phyloP scores from a whole-genome alignment of 2,888 invertebrate genomes.

The Boloria euphrosyne region DNA sequence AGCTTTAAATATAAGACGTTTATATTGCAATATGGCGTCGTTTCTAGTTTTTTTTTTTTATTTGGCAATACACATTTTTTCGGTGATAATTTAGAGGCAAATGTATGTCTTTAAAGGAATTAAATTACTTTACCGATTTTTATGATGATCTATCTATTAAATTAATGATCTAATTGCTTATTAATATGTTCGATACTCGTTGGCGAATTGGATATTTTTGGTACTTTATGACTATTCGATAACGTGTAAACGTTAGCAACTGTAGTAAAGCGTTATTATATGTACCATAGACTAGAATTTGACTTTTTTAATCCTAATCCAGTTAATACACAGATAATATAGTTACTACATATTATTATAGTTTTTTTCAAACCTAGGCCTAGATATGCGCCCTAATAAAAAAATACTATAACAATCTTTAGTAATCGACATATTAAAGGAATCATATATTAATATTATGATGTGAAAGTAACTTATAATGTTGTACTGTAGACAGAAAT shows the following conservation, averaged over 20 bases:
- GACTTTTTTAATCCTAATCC: not conserved
- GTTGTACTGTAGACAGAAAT: not conserved
- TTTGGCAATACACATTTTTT: too few species aligned
- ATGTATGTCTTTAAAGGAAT: too few species aligned
- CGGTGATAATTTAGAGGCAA: too few species aligned
- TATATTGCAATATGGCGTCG: slow-evolving; percentile 22
- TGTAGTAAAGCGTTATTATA: too few species aligned
- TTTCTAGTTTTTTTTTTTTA: too few species aligned
- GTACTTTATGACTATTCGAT: too few species aligned
- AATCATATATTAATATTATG: not conserved
- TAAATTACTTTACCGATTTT: too few species aligned
- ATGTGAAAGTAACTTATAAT: not conserved
- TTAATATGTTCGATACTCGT: too few species aligned
- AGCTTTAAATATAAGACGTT: slow-evolving; percentile 46
- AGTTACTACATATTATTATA: not conserved
- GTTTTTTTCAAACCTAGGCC: not conserved
- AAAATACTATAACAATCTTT: not conserved
- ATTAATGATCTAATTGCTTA: too few species aligned
- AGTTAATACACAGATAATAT: not conserved
- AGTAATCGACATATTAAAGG: not conserved
- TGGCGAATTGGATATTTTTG: too few species aligned
- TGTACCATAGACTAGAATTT: not conserved
- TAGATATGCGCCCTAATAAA: slow-evolving; percentile 7
- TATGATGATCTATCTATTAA: too few species aligned
- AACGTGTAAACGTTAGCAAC: too few species aligned